These are phyloP conservation scores for Sardinella longiceps DNA, from an alignment of 2,797 vertebrate genomes.

Conservation along the genomic window DNA sequence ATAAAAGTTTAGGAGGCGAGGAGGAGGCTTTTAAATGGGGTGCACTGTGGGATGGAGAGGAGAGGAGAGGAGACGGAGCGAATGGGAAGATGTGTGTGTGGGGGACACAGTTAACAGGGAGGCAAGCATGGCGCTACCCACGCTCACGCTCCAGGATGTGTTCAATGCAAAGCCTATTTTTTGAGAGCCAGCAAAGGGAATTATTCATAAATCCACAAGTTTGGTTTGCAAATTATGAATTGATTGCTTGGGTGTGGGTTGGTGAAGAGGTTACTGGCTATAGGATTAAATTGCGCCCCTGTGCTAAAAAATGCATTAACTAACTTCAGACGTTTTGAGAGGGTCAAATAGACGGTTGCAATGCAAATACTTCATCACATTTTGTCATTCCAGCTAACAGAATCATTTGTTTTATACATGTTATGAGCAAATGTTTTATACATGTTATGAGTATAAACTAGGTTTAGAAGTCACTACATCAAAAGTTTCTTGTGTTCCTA, in stretches of 20 bases:
- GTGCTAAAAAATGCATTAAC: not conserved
- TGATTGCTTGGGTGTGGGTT: slow-evolving; percentile 11
- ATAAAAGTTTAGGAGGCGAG: not conserved
- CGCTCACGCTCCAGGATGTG: not conserved
- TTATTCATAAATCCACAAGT: slow-evolving; percentile 5
- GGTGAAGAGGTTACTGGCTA: not conserved
- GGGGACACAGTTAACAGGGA: not conserved
- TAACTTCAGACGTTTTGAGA: not conserved
- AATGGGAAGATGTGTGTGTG: not conserved
- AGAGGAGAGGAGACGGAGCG: not conserved
- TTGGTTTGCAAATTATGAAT: not conserved
- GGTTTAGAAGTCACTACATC: no score
- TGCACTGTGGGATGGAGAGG: not conserved
- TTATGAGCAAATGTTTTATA: no score
- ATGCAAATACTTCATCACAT: not conserved
- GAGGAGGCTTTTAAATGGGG: not conserved
- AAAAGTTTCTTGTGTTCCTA: no score
- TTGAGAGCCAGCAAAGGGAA: not conserved
- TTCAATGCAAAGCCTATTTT: slow-evolving; percentile 14
- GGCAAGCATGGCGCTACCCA: not conserved
- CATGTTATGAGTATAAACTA: no score
- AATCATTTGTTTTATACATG: no score
- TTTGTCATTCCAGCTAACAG: no score
- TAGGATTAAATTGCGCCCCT: not conserved
- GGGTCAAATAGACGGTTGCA: not conserved